Evolutionary conservation across 2,113 vertebrate species (phyloP).

Genomic region (Saccopteryx leptura): DNA sequence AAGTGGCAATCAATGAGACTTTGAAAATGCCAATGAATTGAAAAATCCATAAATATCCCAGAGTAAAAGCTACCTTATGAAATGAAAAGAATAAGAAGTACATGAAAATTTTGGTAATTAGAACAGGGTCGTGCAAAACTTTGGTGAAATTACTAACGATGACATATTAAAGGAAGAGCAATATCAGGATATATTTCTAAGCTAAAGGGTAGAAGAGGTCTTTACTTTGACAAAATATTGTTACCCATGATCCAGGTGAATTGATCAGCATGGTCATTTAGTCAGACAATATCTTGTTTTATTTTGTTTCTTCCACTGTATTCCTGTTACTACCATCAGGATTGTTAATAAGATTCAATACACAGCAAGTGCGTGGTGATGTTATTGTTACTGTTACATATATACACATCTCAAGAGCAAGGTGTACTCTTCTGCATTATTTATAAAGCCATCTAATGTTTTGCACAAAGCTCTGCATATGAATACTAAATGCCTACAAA

Average conservation of each 20-base stretch:
- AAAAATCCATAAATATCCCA: background rate
- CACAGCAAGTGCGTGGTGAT: background rate
- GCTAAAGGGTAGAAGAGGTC: background rate
- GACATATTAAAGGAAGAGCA: background rate
- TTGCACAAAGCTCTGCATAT: background rate
- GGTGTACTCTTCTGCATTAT: background rate
- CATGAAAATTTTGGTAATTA: background rate
- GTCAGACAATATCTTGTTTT: background rate
- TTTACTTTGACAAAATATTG: background rate
- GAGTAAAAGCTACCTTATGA: background rate
- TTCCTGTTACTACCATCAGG: background rate
- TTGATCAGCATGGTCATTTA: background rate
- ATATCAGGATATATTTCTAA: background rate
- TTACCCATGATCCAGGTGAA: background rate
- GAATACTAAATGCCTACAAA: background rate
- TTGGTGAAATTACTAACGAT: background rate
- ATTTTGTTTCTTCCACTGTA: background rate
- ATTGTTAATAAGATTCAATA: background rate
- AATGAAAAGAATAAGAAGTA: background rate
- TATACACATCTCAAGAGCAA: background rate
- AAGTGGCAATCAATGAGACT: background rate
- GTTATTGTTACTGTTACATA: background rate
- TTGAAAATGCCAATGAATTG: background rate
- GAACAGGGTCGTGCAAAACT: background rate
- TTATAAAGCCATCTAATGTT: slow-evolving; percentile 1